A percentile compares a stretch with the other conserved stretches of the same genome.
Evolutionary conservation across 2,113 vertebrate genomes (phyloP).

Genomic region (Acanthisitta chloris): DNA sequence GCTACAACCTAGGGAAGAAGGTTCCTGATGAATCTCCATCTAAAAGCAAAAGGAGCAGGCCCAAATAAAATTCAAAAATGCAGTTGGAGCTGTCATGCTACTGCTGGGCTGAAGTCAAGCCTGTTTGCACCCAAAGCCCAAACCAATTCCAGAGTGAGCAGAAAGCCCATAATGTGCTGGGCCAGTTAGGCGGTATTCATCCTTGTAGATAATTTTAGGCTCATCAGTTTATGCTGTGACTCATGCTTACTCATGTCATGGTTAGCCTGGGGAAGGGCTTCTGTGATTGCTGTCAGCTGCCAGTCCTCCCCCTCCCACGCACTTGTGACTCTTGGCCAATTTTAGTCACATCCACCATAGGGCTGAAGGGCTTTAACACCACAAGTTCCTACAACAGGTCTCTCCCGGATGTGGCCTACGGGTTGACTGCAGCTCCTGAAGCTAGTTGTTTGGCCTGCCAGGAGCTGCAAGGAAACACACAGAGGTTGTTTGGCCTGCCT

Average conservation of each 20-base stretch:
- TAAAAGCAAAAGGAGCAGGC: background rate
- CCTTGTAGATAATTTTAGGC: constrained; percentile 34
- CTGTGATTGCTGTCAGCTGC: constrained; percentile 38
- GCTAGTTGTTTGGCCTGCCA: background rate
- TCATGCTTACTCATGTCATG: constrained; percentile 36
- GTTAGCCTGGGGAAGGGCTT: constrained; percentile 30
- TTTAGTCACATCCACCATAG: background rate
- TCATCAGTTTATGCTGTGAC: constrained; percentile 39
- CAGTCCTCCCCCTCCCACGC: background rate
- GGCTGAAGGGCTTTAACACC: background rate
- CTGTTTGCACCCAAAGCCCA: background rate
- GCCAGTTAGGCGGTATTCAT: background rate
- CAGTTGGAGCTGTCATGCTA: background rate
- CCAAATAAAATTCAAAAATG: background rate
- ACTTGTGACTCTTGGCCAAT: background rate
- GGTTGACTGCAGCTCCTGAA: background rate
- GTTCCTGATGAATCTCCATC: background rate
- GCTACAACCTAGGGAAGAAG: background rate
- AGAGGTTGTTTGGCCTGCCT: background rate
- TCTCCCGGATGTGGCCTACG: background rate
- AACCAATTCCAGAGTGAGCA: constrained; percentile 5
- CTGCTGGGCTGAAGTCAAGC: background rate
- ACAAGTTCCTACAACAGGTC: background rate
- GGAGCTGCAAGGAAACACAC: background rate
- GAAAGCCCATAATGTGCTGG: background rate